phyloP scores from a whole-genome alignment of 2,113 vertebrate genomes.

The Semnornis frantzii region DNA sequence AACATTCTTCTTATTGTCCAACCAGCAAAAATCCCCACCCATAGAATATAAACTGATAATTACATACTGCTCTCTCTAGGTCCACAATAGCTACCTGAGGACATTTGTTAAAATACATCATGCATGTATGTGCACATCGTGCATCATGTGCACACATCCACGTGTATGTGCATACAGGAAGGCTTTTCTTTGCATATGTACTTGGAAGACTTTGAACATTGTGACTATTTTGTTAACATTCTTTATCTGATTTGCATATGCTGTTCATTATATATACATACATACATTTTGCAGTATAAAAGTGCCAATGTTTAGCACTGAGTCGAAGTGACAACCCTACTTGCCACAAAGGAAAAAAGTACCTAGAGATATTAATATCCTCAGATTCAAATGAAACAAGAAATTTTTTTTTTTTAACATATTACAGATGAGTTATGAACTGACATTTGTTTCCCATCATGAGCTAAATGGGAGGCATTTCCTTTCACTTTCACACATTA shows the following conservation, averaged over 20 bases:
- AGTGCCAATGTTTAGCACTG: too few species aligned
- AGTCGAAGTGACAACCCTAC: too few species aligned
- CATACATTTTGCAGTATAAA: neutral
- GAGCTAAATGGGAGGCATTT: neutral
- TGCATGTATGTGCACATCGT: too few species aligned
- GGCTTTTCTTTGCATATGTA: neutral
- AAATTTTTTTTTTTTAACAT: neutral
- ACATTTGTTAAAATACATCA: neutral
- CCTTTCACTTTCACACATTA: neutral
- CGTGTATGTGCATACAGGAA: neutral
- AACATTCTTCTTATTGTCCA: neutral
- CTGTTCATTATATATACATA: accelerated
- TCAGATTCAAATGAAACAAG: neutral
- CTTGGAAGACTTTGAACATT: neutral
- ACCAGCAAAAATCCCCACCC: neutral
- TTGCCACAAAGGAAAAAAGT: too few species aligned
- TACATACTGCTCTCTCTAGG: neutral
- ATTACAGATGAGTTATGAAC: neutral
- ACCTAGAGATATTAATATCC: neutral
- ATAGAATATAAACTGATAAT: neutral
- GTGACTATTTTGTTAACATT: neutral
- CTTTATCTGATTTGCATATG: neutral
- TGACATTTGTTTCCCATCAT: neutral
- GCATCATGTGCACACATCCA: neutral
- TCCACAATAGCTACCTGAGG: neutral